Evolutionary conservation across 2,113 vertebrate genomes (phyloP).

Genomic region (Henicopernis longicauda): DNA sequence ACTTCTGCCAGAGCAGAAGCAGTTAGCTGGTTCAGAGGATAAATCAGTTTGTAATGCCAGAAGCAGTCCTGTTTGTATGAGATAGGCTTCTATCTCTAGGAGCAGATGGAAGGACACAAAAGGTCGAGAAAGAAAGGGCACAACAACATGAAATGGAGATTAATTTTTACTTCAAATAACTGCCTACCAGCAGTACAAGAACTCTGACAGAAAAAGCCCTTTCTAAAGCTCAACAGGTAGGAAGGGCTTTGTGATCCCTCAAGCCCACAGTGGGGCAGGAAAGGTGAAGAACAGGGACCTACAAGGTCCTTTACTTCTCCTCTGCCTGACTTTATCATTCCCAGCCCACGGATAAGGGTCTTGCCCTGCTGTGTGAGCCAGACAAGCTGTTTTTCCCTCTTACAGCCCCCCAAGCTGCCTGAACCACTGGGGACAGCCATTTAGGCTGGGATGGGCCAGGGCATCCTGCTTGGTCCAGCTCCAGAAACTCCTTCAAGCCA

Average conservation of each 20-base stretch:
- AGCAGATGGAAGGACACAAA: slow-evolving; percentile 14
- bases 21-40: not conserved
- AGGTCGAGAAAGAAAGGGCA: not conserved
- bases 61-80: not conserved
- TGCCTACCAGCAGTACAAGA: slow-evolving; percentile 6
- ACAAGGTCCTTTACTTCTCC: not conserved
- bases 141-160: slow-evolving; percentile 2
- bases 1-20: not conserved
- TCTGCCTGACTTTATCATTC: not conserved
- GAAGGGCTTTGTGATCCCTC: not conserved
- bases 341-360: not conserved
- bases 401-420: not conserved
- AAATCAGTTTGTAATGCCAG: not conserved
- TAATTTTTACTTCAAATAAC: slow-evolving; percentile 20
- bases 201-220: slow-evolving; percentile 20
- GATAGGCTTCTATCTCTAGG: not conserved
- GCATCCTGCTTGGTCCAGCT: not conserved
- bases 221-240: slow-evolving; percentile 39
- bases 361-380: not conserved
- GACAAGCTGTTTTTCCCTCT: not conserved
- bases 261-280: not conserved
- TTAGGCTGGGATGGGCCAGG: not conserved
- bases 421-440: not conserved
- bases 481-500: not conserved
- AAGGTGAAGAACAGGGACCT: not conserved